A percentile compares a stretch with the other conserved stretches of the same genome.
phyloP scores from a whole-genome alignment of 2,888 invertebrate genomes.

The Atherix ibis region DNA sequence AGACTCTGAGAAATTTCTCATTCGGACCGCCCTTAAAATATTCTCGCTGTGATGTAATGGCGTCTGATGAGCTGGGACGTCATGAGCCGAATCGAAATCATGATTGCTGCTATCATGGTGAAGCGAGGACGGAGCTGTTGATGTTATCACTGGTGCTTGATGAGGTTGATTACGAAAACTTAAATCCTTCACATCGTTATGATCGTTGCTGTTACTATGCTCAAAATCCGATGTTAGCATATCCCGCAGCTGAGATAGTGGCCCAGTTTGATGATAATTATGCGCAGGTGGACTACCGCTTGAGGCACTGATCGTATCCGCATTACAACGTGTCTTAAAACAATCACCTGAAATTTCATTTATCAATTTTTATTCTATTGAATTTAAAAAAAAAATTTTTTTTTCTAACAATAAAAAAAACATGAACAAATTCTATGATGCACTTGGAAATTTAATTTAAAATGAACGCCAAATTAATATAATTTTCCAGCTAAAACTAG shows the following conservation, averaged over 20 bases:
- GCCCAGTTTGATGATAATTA: conserved; percentile 24
- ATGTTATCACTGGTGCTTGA: conserved; percentile 31
- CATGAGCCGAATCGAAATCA: conserved; percentile 28
- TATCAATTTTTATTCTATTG: too few species aligned
- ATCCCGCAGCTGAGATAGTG: conserved; percentile 33
- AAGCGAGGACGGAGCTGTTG: conserved; percentile 24
- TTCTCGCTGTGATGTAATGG: conserved; percentile 17
- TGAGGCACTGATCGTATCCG: conserved; percentile 41
- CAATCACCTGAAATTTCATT: conserved; percentile 22
- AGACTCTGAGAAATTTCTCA: conserved; percentile 32
- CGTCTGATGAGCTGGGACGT: conserved; percentile 18
- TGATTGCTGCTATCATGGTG: conserved; percentile 29
- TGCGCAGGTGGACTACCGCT: conserved; percentile 33
- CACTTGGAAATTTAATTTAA: too few species aligned
- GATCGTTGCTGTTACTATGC: conserved; percentile 27
- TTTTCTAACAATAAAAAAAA: not conserved
- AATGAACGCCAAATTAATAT: too few species aligned
- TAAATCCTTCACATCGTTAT: conserved; percentile 32
- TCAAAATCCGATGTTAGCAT: conserved; percentile 31
- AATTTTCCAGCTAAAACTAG: too few species aligned
- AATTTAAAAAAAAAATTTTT: not conserved
- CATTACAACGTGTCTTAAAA: conserved; percentile 28
- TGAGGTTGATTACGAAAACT: conserved; percentile 30
- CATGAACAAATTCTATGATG: conserved; percentile 2
- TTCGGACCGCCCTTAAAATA: conserved; percentile 15